Evolutionary conservation across 2,888 invertebrate species (phyloP), one percentile per base, ranked within the genome.

Genomic region (Eugnorisma glareosa): DNA sequence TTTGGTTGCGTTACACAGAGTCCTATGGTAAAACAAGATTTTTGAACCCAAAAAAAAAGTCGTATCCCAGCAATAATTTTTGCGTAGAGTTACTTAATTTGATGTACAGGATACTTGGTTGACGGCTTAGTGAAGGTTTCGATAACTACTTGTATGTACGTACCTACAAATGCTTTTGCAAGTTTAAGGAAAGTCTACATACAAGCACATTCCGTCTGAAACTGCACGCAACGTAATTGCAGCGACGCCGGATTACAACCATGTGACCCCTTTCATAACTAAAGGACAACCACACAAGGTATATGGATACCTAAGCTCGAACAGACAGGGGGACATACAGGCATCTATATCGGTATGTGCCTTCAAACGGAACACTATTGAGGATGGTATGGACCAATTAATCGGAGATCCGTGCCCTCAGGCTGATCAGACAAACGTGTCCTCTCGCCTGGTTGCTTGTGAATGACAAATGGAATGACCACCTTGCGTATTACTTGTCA

Each of bases 351-450:
- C 78, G 57, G 73, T 82, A 82, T 83, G 59, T 73, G 35, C 73
- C 48, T 54, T 82, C 79, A 85, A 68, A 85, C 82, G 63, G 77
- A 72, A 80, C 79, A 75, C 64, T 61, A 67, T 67, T 72, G 83
- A 76, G 82, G 70, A 73, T 54, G 67, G 71, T 75, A 75, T 64
- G 82, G 72, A 82, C 72, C 83, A 84, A 84, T 84, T 85, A 85
- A 85, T 85, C 83, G 75, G 67, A 73, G 83, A 78, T 82, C 67
- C 83, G 83, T 85, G 86, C 79, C 83, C 86, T 73, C 7, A 6
- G 86, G 83, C 83, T 64, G 75, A 82, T 82, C 82, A 73, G 75
- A 86, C 84, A 83, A 79, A 79, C 73, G 79, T 84, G 86, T 84
- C 79, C 67, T 73, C 61, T 83, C 75, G 84, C 79, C 67, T 73